These are phyloP conservation scores for Xestia ashworthii DNA, from an alignment of 2,888 invertebrate genomes.

Conservation along the genomic window DNA sequence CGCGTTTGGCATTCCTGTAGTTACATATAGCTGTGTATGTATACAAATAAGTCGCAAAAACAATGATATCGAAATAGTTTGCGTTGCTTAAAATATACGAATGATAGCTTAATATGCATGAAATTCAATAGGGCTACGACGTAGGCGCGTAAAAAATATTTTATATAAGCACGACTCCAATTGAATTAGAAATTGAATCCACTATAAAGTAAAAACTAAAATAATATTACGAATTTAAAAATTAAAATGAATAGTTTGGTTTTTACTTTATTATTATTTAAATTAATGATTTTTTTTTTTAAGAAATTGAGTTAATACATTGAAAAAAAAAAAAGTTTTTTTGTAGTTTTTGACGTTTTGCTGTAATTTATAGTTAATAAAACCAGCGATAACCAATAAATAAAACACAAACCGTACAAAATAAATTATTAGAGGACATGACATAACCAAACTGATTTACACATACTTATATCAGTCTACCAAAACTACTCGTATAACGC, in stretches of 20 bases:
- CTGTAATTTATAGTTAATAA: background rate
- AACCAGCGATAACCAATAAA: background rate
- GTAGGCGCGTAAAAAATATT: background rate
- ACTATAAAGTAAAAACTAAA: background rate
- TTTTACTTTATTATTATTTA: background rate
- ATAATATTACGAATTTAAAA: background rate
- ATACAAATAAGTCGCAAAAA: slow-evolving; percentile 60
- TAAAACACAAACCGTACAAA: background rate
- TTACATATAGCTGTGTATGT: slow-evolving; percentile 24
- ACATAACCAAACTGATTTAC: background rate
- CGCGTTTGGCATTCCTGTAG: slow-evolving; percentile 27
- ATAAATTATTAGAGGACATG: background rate
- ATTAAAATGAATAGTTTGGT: background rate
- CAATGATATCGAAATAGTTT: slow-evolving; percentile 54
- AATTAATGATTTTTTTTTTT: background rate
- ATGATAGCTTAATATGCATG: slow-evolving; percentile 37
- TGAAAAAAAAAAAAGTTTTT: background rate
- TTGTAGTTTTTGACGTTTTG: background rate
- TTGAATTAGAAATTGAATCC: background rate
- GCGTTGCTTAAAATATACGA: slow-evolving; percentile 35
- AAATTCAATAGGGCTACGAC: slow-evolving; percentile 33
- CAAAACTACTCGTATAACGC: background rate
- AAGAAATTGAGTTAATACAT: background rate
- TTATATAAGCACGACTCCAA: background rate
- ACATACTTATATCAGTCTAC: background rate